Conservation (phyloP, 2,888 invertebrate genomes). For the Thecocarcelia acutangulata region DNA sequence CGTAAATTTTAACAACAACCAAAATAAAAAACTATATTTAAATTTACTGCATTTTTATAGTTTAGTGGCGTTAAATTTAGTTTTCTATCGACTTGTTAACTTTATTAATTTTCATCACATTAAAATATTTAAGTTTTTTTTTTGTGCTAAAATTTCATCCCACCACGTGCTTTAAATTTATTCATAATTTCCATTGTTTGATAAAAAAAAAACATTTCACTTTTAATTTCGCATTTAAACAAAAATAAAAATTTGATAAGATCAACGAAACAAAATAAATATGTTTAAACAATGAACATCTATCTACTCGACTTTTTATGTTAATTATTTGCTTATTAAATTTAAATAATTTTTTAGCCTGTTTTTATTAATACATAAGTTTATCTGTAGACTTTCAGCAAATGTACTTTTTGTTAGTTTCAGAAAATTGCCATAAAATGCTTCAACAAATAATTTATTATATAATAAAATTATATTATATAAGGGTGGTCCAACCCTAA, state of each 20-base stretch:
- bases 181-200: slow-evolving; percentile 34
- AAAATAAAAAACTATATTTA: too few species aligned
- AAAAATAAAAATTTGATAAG: neutral
- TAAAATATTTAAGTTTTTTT: neutral
- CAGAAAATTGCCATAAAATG: too few species aligned
- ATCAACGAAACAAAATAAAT: slow-evolving; percentile 1
- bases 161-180: slow-evolving; percentile 30
- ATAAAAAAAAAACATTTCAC: slow-evolving; percentile 29
- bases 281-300: too few species aligned
- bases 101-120: neutral
- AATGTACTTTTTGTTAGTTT: too few species aligned
- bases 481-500: too few species aligned
- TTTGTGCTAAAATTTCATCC: slow-evolving; percentile 4
- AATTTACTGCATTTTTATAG: neutral
- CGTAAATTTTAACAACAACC: too few species aligned
- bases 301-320: neutral
- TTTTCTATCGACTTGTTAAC: neutral
- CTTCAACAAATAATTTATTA: too few species aligned
- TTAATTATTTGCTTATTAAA: neutral
- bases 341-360: too few species aligned
- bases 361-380: neutral
- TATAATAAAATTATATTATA: too few species aligned
- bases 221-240: slow-evolving; percentile 21
- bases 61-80: neutral
- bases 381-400: too few species aligned